A percentile compares a stretch with the other conserved stretches of the same genome.
These are phyloP conservation scores for Glandiceps talaboti DNA, from an alignment of 53 echinoderm and acorn worm genomes.

Conservation along the genomic window DNA sequence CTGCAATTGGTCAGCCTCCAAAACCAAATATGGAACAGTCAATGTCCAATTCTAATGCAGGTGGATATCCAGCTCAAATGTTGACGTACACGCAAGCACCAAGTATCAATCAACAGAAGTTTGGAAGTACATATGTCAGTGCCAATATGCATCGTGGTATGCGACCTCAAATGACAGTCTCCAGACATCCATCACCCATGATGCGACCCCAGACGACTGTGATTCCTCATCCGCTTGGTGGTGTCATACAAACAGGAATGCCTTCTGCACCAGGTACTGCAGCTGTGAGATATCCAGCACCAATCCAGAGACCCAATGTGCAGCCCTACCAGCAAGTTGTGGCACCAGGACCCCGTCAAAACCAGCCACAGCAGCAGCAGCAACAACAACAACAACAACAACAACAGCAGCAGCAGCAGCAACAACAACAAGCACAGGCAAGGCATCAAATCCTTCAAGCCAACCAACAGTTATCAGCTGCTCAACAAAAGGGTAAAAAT, in stretches of 20 bases:
- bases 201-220: not conserved
- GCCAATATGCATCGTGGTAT: not conserved
- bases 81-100: not conserved
- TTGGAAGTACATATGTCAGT: not conserved
- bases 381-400: constrained; percentile 4
- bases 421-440: constrained; percentile 13
- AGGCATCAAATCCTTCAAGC: constrained; percentile 18
- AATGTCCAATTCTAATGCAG: not conserved
- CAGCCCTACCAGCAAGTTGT: constrained; percentile 2
- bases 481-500: constrained; percentile 19
- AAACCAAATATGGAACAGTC: not conserved
- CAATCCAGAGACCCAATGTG: constrained; percentile 9
- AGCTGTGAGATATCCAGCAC: constrained; percentile 3
- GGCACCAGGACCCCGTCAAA: constrained; percentile 5
- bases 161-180: not conserved
- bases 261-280: constrained; percentile 9
- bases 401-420: not conserved
- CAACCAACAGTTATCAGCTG: constrained; percentile 4
- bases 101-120: constrained; percentile 20
- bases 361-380: constrained; percentile 11
- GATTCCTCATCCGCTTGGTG: not conserved
- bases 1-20: not conserved
- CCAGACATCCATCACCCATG: not conserved
- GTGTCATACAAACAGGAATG: not conserved
- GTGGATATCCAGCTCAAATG: not conserved